Percentiles rank a stretch among this genome's conserved stretches.
Evolutionary conservation across 1,140 invertebrate genomes (phyloP).

Genomic region (Heliothis virescens): DNA sequence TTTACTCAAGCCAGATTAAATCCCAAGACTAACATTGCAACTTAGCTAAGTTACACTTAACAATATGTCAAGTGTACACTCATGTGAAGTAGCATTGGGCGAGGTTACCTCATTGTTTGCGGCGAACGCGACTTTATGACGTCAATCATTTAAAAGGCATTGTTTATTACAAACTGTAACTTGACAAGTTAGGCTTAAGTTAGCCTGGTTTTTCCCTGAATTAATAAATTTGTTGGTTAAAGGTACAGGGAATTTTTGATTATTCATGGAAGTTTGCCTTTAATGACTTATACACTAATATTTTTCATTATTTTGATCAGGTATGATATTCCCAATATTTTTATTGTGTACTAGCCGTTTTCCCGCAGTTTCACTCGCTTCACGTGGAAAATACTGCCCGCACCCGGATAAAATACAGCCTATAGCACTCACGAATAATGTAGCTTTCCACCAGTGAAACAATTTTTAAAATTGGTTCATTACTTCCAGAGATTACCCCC

Average conservation of each 20-base stretch:
- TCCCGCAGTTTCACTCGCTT: too few species aligned
- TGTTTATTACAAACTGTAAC: not conserved
- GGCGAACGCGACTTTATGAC: slow-evolving; percentile 23
- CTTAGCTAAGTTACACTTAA: slow-evolving; percentile 11
- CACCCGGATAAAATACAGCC: too few species aligned
- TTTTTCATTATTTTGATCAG: too few species aligned
- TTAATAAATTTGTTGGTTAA: not conserved
- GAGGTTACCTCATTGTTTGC: slow-evolving; percentile 31
- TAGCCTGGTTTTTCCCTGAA: not conserved
- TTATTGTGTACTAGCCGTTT: too few species aligned
- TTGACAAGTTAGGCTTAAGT: not conserved
- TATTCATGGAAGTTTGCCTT: too few species aligned
- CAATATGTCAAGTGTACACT: slow-evolving; percentile 15
- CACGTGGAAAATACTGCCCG: too few species aligned
- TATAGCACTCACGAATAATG: too few species aligned
- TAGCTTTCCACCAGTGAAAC: too few species aligned
- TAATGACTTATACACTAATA: too few species aligned
- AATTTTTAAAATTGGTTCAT: too few species aligned
- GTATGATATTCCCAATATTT: too few species aligned
- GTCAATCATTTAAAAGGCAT: slow-evolving; percentile 7
- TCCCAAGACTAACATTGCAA: not conserved
- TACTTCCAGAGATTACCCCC: too few species aligned
- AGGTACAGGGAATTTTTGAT: not conserved
- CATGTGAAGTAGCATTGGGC: slow-evolving; percentile 25
- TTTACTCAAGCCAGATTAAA: not conserved